Evolutionary conservation across 2,797 vertebrate species (phyloP).

Genomic region (Danio tinwini): DNA sequence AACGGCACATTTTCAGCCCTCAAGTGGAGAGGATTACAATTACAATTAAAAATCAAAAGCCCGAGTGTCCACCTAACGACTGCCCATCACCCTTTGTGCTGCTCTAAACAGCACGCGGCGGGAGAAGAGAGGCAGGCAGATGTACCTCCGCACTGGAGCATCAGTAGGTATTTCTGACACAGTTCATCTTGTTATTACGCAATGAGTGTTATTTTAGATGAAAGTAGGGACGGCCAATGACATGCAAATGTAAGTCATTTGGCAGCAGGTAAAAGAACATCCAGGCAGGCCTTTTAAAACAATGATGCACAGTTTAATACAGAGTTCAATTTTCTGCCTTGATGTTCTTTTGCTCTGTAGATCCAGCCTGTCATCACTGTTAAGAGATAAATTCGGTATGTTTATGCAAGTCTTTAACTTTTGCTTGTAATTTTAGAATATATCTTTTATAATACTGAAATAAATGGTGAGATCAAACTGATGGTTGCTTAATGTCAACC

Average conservation of each 20-base stretch:
- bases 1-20: constrained; percentile 84
- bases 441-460: background rate
- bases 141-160: constrained; percentile 72
- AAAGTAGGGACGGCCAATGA: constrained; percentile 73
- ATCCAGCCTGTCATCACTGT: background rate
- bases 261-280: constrained; percentile 77
- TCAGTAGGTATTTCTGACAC: constrained; percentile 72
- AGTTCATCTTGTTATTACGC: constrained; percentile 77
- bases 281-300: constrained; percentile 70
- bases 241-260: constrained; percentile 80
- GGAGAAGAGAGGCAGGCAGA: constrained; percentile 68
- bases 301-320: constrained; percentile 58
- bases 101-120: constrained; percentile 71
- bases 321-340: constrained; percentile 42
- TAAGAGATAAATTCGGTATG: constrained; percentile 2
- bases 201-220: constrained; percentile 82
- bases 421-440: background rate
- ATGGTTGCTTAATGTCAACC: background rate
- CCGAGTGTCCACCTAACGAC: constrained; percentile 81
- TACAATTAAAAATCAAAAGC: constrained; percentile 93
- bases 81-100: constrained; percentile 78
- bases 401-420: background rate
- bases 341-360: constrained; percentile 40
- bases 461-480: background rate
- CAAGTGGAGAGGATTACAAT: constrained; percentile 88